Conservation (phyloP, 1,140 invertebrate genomes). For the Trissolcus basalis region DNA sequence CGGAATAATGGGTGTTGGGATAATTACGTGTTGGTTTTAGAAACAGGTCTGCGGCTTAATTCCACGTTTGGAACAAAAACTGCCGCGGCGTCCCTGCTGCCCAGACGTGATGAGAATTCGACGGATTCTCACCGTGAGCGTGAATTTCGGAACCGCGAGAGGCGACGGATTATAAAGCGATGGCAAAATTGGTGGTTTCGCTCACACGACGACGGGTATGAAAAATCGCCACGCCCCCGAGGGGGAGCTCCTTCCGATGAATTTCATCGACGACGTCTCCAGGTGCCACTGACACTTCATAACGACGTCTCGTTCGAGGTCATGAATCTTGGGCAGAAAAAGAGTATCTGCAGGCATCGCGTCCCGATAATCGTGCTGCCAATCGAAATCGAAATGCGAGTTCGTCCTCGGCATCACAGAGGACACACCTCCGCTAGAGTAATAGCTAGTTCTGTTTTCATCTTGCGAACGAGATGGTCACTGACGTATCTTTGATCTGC, state of each 20-base stretch:
- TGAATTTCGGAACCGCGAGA: conserved; percentile 49
- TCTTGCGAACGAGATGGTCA: conserved; percentile 45
- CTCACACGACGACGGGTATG: conserved; percentile 10
- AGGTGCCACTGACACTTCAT: conserved; percentile 10
- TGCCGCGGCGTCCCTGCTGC: conserved; percentile 32
- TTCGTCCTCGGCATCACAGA: conserved; percentile 7
- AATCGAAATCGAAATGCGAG: conserved; percentile 46
- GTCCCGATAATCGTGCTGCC: conserved; percentile 25
- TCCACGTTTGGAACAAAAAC: conserved; percentile 64
- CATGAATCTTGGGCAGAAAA: not conserved
- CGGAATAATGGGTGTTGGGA: conserved; percentile 71
- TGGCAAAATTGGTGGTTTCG: conserved; percentile 49
- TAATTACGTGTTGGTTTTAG: conserved; percentile 77
- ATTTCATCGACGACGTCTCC: conserved; percentile 18
- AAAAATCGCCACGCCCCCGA: conserved; percentile 29
- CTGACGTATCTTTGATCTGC: conserved; percentile 66
- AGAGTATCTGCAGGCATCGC: conserved; percentile 18
- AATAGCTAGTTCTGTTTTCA: conserved; percentile 62
- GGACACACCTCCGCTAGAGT: conserved; percentile 46
- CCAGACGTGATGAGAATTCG: conserved; percentile 61
- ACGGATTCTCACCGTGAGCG: conserved; percentile 54
- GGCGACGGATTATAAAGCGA: conserved; percentile 45
- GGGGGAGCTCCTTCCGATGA: conserved; percentile 13
- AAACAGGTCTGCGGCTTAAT: conserved; percentile 72
- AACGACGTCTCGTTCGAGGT: conserved; percentile 2